Evolutionary conservation across 2,113 vertebrate species (phyloP), one percentile per base, ranked within the genome.

Genomic region (Coregonus clupeaformis): DNA sequence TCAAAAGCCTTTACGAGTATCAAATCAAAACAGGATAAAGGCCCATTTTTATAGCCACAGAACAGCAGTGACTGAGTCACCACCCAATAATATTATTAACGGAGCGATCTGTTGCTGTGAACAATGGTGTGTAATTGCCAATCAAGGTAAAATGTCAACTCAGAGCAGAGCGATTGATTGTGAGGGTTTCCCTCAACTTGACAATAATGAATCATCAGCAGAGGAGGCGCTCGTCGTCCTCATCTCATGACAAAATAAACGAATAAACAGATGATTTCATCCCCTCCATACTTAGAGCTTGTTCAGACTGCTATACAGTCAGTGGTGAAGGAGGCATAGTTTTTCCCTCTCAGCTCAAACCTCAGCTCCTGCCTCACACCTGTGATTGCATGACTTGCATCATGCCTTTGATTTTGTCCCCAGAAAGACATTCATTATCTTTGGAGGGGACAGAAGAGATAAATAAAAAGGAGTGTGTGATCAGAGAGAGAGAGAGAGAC

Each of bases 71-170:
- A 74, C 78, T 65, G 57, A 83, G 79, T 30, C 79, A 79, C 72
- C 68, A 67, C 13, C 47, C 13, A 69, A 30, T 59, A 67, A 22
- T 68, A 73, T 75, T 30, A 73, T 80, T 42, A 68, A 3, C 68
- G 14, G 42, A 29, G 25, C 79, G 87, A 84, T 83, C 81, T 87
- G 84, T 80, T 82, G 82, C 76, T 78, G 72, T 7, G 64, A 77
- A 74, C 77, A 77, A 74, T 59, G 63, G 27, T 62, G 70, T 72
- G 68, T 76, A 84, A 77, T 80, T 80, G 64, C 32, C 70, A 55
- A 75, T 84, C 70, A 84, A 80, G 67, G 60, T 74, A 77, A 80
- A 52, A 81, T 47, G 65, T 82, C 79, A 75, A 30, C 57, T 52
- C 59, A 47, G 66, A 32, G 2, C 42, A 49, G 52, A 57, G 69